Evolutionary conservation across 2,113 vertebrate species (phyloP), one percentile per base, ranked within the genome.

Genomic region (Boleophthalmus pectinirostris): DNA sequence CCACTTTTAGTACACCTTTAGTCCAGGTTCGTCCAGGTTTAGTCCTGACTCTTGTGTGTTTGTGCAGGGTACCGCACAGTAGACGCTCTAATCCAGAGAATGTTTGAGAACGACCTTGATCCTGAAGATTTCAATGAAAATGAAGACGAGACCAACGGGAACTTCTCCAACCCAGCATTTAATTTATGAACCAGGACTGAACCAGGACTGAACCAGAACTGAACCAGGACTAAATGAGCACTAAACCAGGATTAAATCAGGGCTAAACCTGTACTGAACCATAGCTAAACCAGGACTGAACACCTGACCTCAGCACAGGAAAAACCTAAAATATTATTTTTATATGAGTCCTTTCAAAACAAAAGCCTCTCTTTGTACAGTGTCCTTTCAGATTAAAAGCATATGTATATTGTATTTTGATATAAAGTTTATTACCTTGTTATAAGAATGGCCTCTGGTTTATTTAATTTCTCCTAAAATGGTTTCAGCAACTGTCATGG

Each of bases 31-130:
- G 46, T 10, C n/a, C 57, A 7, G 9, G 10, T 10, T 43, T 10
- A 43, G 38, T 43, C 9, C 38, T 43, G 1, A 1, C 1, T 43
- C 33, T 38, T 29, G 38, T 67, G 38, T 21, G 63, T 15, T 29
- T 29, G 29, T 43, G 63, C 10, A 98, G 97, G 95, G 7, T 97
- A 97, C 73, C 94, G 93, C 76, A 98, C 96, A 0, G 95, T 97
- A 64, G 97, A 98, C 5, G 92, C 95, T 33, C 87, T 98, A 79
- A 87, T 98, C 33, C 97, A 98, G 87, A 93, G 94, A 14, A 97
- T 98, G 94, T 98, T 98, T 14, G 96, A 98, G 84, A 93, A 92
- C 3, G 96, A 99, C 77, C 94, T 97, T 9, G 90, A 93, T 51
- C 91, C 92, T 0, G 95, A 96, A 23, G 95, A 96, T 0, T 91